Conservation (phyloP, 2,888 invertebrate species). For the Nebria brevicollis region DNA sequence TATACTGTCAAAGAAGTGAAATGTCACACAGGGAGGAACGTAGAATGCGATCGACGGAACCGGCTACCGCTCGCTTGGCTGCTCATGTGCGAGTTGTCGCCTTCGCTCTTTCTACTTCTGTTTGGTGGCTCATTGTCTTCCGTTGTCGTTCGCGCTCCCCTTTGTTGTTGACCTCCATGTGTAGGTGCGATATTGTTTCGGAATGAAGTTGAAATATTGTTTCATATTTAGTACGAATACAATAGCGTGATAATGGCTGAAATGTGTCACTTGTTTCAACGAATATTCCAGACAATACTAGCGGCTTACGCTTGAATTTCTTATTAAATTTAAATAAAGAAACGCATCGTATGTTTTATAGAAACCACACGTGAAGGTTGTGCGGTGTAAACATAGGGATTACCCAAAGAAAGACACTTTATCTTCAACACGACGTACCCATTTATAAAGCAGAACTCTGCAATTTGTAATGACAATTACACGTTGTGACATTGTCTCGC, state of each 20-base stretch:
- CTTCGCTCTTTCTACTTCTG: slow-evolving; percentile 2
- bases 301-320: too few species aligned
- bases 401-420: neutral
- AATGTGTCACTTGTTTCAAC: neutral
- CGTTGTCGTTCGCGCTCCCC: neutral
- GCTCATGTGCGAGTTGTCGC: slow-evolving; percentile 30
- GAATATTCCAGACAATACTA: neutral
- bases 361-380: too few species aligned
- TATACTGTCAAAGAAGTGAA: slow-evolving; percentile 46
- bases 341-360: too few species aligned
- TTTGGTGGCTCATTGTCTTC: neutral
- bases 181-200: neutral
- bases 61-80: slow-evolving; percentile 37
- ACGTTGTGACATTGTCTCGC: neutral
- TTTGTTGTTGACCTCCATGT: slow-evolving; percentile 2
- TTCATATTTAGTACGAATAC: neutral
- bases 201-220: slow-evolving; percentile 6
- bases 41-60: slow-evolving; percentile 44
- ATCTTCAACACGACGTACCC: too few species aligned
- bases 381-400: neutral
- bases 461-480: neutral
- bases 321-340: too few species aligned
- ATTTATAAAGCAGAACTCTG: neutral
- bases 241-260: neutral
- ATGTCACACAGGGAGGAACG: slow-evolving; percentile 28